Base-by-base conservation (phyloP, 1,140 invertebrate species). In the Nilaparvata lugens region DNA sequence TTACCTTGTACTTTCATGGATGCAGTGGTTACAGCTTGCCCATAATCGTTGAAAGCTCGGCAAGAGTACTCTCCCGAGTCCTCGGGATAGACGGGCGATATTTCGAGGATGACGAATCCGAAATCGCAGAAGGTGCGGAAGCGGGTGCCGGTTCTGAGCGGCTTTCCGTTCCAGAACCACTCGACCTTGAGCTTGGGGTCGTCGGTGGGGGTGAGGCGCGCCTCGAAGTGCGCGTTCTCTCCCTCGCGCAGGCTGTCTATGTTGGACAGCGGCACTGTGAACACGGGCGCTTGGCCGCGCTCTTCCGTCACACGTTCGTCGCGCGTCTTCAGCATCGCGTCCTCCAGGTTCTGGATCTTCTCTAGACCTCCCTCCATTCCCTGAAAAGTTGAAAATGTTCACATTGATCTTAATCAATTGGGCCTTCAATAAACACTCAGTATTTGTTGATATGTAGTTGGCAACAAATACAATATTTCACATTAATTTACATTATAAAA, bases 101-200 rank as follows among this genome's bases (percentile, higher is more conserved):
- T 94, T 80, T 95, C 92, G 62, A 94, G 75, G 66, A 95, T 93
- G 14, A 93, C 91, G 70, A 95, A 96, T 48, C 93, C 93, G 76
- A 96, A 96, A 73, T 96, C 93, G 70, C 91, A 91, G 84, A 96
- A 95, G 52, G 90, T 94, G 53, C 92, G 84, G 77, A 95, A 95
- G 64, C 93, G 80, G 14, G 92, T 93, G 54, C 90, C 92, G 38
- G 91, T 89, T 74, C 85, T 87, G 43, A 95, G 75, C 23, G 92
- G 86, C 76, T 93, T 90, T 56, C 91, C 91, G 74, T 96, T 94
- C 86, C 89, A 93, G 77, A 89, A 93, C 93, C 93, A 96, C 79
- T 95, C 92, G 24, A 97, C 89, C 77, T 91, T 94, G 62, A 97
- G 80, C 70, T 90, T 93, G 24, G 95, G 90, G 81, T 98, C 95